Evolutionary conservation across 2,113 vertebrate genomes (phyloP), one percentile per base, ranked within the genome.

Genomic region (Illadopsis cleaveri): DNA sequence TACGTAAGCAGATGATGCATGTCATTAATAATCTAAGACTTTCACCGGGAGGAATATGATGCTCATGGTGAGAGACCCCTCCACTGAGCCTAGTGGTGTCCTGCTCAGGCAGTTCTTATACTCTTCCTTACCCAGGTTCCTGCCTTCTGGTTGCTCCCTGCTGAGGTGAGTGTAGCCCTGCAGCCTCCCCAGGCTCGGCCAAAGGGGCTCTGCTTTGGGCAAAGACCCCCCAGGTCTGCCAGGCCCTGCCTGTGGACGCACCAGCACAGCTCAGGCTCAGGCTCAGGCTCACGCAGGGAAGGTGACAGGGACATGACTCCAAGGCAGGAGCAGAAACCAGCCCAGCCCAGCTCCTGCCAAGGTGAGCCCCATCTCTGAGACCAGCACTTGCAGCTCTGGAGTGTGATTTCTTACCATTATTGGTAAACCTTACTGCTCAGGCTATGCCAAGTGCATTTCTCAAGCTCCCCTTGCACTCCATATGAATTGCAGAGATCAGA

Each of bases 371-470:
- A 60, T 23, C 6, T 24, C 30, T 10, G 18, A 60, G 18, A 38
- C 2, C 10, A 30, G 13, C 0, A 0, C 38, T 42, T 0, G 0
- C 48, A 33, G 17, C 3, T 81, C 23, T 22, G 18, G 10, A 2
- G 13, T 58, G 22, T 18, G 20, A 45, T 62, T 68, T 64, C 54
- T 64, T 33, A 44, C 28, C 13, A 72, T 11, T 15, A 38, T 1
- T 77, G 35, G 14, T 31, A 50, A 77, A 44, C 2, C 2, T 24
- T 33, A 4, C 6, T 24, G 24, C 7, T 33, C 22, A 87, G 31
- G 5, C 31, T 51, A 11, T 9, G 12, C 14, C 35, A 65, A 33
- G 12, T 6, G 13, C 21, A 35, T 51, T 84, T 69, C 21, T 78
- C 10, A 38, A 56, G 27, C 18, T 87, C 51, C 5, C 44, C 15